phyloP scores from a whole-genome alignment of 2,888 invertebrate species.

The Synergus japonicus region DNA sequence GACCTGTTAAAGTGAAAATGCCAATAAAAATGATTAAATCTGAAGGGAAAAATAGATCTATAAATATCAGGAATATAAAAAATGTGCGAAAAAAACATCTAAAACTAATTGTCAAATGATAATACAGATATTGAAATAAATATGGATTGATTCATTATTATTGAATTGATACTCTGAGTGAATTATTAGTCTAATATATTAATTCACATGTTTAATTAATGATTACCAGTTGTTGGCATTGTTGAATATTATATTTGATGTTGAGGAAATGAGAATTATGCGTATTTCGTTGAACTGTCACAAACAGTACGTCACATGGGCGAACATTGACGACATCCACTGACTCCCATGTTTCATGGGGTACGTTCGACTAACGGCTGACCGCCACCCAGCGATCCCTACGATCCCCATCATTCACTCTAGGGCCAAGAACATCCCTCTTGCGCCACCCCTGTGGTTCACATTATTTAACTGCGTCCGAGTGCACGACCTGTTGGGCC shows the following conservation, averaged over 20 bases:
- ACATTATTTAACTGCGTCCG: slow-evolving; percentile 32
- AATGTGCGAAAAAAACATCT: neutral
- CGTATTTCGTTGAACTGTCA: slow-evolving; percentile 37
- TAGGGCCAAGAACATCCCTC: slow-evolving; percentile 23
- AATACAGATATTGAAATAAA: neutral
- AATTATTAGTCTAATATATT: neutral
- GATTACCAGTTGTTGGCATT: neutral
- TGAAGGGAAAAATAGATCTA: neutral
- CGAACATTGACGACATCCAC: slow-evolving; percentile 34
- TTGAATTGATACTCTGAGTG: neutral
- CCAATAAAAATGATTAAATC: neutral
- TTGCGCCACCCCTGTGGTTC: slow-evolving; percentile 19
- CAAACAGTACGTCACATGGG: slow-evolving; percentile 26
- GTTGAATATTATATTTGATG: slow-evolving; percentile 23
- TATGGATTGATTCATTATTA: too few relatives aligned
- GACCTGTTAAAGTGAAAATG: neutral
- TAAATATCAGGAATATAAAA: neutral
- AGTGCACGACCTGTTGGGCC: slow-evolving; percentile 35
- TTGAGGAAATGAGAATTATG: slow-evolving; percentile 30
- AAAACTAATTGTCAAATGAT: neutral
- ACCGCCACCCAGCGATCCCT: slow-evolving; percentile 28
- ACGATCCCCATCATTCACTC: slow-evolving; percentile 37
- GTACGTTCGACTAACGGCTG: slow-evolving; percentile 24
- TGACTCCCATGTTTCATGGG: slow-evolving; percentile 30
- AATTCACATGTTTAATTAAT: neutral